Percentiles rank a stretch among this genome's conserved stretches.
These are phyloP conservation scores for Carettochelys insculpta DNA, from an alignment of 2,113 vertebrate species.

Conservation along the genomic window DNA sequence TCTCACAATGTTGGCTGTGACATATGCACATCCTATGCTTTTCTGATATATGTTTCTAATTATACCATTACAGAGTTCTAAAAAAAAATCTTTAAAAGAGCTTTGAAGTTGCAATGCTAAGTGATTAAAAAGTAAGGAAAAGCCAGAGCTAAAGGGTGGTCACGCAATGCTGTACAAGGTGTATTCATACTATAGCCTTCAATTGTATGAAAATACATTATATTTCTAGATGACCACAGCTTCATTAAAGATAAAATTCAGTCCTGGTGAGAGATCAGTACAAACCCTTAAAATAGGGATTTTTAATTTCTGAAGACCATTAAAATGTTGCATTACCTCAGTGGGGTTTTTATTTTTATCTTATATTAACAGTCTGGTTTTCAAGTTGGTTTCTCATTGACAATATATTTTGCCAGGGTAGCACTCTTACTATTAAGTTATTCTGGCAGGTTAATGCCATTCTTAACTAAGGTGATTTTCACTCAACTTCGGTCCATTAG, in stretches of 20 bases:
- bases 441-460: slow-evolving; percentile 68
- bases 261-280: not conserved
- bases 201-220: slow-evolving; percentile 43
- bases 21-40: not conserved
- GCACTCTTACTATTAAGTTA: slow-evolving; percentile 63
- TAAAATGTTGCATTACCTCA: slow-evolving; percentile 55
- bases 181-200: not conserved
- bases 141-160: slow-evolving; percentile 32
- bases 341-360: slow-evolving; percentile 69
- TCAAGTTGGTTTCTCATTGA: slow-evolving; percentile 67
- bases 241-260: slow-evolving; percentile 27
- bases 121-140: slow-evolving; percentile 7
- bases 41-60: slow-evolving; percentile 19
- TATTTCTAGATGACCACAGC: slow-evolving; percentile 26
- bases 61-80: slow-evolving; percentile 16
- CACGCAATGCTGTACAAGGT: not conserved
- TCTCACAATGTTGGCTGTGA: not conserved
- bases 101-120: slow-evolving; percentile 47
- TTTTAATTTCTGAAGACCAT: not conserved
- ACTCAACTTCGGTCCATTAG: slow-evolving; percentile 67
- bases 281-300: not conserved
- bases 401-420: slow-evolving; percentile 65
- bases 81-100: slow-evolving; percentile 28
- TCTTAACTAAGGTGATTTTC: slow-evolving; percentile 72
- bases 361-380: slow-evolving; percentile 69